phyloP scores from a whole-genome alignment of 2,113 vertebrate genomes.

The Halichoeres trimaculatus region DNA sequence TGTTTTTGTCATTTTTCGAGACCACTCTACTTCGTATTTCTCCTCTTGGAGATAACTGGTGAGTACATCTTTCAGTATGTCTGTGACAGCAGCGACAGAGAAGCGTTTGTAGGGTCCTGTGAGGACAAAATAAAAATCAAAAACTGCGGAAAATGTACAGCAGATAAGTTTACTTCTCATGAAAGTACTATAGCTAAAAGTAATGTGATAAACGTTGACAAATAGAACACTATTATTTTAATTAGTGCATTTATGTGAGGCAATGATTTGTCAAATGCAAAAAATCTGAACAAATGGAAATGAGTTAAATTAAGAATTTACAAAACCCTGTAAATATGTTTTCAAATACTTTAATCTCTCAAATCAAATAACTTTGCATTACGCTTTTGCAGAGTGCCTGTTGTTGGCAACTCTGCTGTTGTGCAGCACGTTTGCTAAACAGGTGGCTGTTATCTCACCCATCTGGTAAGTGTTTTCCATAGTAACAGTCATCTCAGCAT shows the following conservation, averaged over 20 bases:
- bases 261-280: background rate
- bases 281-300: background rate
- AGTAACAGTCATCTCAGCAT: slow-evolving; percentile 58
- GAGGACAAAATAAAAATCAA: background rate
- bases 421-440: background rate
- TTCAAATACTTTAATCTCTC: too few relatives aligned
- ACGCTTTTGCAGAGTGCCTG: background rate
- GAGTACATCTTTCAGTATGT: slow-evolving; percentile 89
- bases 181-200: background rate
- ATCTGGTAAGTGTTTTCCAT: slow-evolving; percentile 89
- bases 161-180: background rate
- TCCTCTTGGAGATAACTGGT: slow-evolving; percentile 84
- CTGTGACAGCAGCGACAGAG: slow-evolving; percentile 80
- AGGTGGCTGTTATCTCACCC: slow-evolving; percentile 73
- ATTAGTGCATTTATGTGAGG: background rate
- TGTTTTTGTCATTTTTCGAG: slow-evolving; percentile 87
- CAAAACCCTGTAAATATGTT: too few relatives aligned
- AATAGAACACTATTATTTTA: background rate
- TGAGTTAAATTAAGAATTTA: background rate
- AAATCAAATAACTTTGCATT: too few relatives aligned
- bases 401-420: background rate
- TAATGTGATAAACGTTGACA: background rate
- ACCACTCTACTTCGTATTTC: slow-evolving; percentile 87
- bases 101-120: slow-evolving; percentile 85
- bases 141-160: background rate